Base-by-base conservation (phyloP, 2,888 invertebrate genomes). In the Yponomeuta malinellus region DNA sequence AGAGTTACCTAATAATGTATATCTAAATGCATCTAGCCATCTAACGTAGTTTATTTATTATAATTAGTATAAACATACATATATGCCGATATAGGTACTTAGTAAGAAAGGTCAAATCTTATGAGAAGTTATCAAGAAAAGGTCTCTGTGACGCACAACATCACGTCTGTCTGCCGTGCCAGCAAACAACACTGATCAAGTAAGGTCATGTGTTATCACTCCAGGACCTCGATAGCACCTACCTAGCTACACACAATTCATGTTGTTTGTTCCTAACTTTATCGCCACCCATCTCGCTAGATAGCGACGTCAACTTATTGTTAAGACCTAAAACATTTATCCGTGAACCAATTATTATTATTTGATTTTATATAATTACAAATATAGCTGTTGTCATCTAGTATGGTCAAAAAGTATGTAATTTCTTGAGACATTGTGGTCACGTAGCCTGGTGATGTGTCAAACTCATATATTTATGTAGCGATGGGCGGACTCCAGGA, bases 61-160 rank as follows among this genome's bases (percentile, higher is more conserved):
- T 37, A 37, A 0, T 52, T 52, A 52, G 52, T 52, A 9, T 52
- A 12, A 37, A 37, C 12, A 52, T 64, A 33, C 33, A 33, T 33
- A 33, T 33, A 33, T 23, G 23, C 23, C 23, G 23, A 23, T 23
- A 10, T 64, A 64, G n/a, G 64, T 29, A 64, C 10, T 64, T 31
- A 64, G 10, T 64, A 6, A 12, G 5, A 43, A 75, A 78, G 83
- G 85, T 85, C 83, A 84, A 78, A 82, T 75, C 76, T 77, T 76
- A 75, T 70, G 69, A 75, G 15, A 15, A 48, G 68, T 68, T 68
- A 48, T 43, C 48, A 6, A 15, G 23, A 33, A 43, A 43, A 68
- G 23, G 48, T 10, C 48, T n/a, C 31, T 15, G 74, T 85, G 84
- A 85, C 86, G 86, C 81, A 79, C 77, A 72, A n/a, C 71, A 83